Evolutionary conservation across 92 coral and sea anemone genomes (phyloP), one percentile per base, ranked within the genome.

Genomic region (Plumapathes pennacea): DNA sequence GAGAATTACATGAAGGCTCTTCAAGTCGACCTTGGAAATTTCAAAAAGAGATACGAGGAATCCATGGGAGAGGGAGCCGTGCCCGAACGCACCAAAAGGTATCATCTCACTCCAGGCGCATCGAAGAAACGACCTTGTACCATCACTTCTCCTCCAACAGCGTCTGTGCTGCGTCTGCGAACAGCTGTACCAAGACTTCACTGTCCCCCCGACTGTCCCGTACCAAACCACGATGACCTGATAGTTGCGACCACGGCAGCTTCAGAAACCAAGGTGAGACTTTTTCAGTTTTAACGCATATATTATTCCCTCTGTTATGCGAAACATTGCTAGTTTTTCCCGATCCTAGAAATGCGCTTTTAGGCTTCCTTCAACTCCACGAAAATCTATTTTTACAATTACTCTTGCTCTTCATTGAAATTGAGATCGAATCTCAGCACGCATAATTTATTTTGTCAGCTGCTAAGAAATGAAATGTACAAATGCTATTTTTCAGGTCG

Each of bases 201-300:
- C 24, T 27, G 19, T 23, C 49, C 49, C 19, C 12, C 49, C 49
- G 49, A 43, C 18, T 19, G 49, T 43, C 25, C 24, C 49, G 25
- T 56, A 19, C 43, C 62, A 57, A 15, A 31, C 38, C 64, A 57
- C 64, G 17, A 57, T 34, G 19, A 57, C 11, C 32, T 57, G 25
- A 47, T 38, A 15, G 43, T 57, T 11, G 64, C 64, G 10, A 57
- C 64, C 38, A 57, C 64, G 46, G 46, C 31, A 25, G 64, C 64
- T 33, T 32, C 31, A 18, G 46, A 47, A 37, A 42, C 43, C 31
- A 47, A 57, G 64, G 64, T 57, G 23, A 18, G 42, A 2, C 6
- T 57, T 57, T 38, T 57, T 55, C 25, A 20, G 50, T 45, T 45
- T 45, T 20, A 9, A 2, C 19, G n/a, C 50, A 10, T 24, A 28